Percentiles rank a stretch among this genome's conserved stretches.
These are phyloP conservation scores for Rhodeus uyekii DNA, from an alignment of 2,797 vertebrate genomes.

Conservation along the genomic window DNA sequence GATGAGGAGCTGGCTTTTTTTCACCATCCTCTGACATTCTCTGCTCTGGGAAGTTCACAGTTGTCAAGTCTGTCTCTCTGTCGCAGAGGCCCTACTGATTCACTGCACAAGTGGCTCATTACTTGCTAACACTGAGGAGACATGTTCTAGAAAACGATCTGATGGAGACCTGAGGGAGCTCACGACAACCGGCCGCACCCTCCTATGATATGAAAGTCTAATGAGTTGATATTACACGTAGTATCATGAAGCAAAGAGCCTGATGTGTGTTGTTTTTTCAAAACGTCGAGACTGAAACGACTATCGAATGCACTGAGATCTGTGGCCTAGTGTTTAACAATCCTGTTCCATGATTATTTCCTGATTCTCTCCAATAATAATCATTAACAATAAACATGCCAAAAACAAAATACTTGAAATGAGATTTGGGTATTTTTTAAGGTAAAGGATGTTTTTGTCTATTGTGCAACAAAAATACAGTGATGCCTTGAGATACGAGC, in stretches of 20 bases:
- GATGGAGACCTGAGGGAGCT: constrained; percentile 35
- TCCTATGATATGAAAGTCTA: constrained; percentile 1
- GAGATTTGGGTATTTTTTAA: too few species aligned
- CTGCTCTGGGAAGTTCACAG: constrained; percentile 68
- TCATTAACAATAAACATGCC: neutral
- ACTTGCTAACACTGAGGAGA: constrained; percentile 27
- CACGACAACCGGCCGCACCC: neutral
- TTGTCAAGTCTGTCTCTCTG: constrained; percentile 63
- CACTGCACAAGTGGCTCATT: constrained; percentile 58
- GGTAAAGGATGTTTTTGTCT: too few species aligned
- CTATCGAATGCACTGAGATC: neutral
- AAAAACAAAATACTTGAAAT: neutral
- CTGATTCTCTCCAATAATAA: neutral
- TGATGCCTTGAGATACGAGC: too few species aligned
- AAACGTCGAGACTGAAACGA: constrained; percentile 13
- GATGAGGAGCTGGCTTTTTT: constrained; percentile 66
- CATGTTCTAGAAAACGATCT: constrained; percentile 45
- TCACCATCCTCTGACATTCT: constrained; percentile 70
- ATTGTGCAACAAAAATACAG: too few species aligned
- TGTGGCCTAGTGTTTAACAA: neutral
- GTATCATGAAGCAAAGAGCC: neutral
- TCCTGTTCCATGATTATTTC: neutral
- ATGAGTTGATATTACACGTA: constrained; percentile 28
- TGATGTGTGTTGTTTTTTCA: neutral
- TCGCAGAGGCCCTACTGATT: constrained; percentile 37